Base-by-base conservation (phyloP, 2,797 vertebrate genomes). In the Buphagus erythrorhynchus region DNA sequence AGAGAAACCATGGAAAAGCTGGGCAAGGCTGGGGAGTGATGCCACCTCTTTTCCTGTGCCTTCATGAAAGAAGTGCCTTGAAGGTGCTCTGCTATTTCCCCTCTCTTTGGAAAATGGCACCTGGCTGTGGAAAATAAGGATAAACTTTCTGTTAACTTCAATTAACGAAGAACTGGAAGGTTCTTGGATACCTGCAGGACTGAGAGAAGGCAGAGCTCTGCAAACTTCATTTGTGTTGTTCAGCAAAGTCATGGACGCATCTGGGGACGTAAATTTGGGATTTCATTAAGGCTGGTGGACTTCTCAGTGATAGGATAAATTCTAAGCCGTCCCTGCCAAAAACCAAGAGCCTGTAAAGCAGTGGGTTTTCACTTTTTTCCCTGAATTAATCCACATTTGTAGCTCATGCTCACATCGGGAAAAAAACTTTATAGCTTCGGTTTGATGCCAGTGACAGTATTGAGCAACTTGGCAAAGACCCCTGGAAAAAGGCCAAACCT, bases 381-480 rank as follows among this genome's bases (percentile, higher is more conserved):
- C 31, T 58, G 28, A 78, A 93, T 48, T 22, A 28, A 86, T 13
- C 38, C 38, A 19, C 48, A 45, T 45, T 82, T 65, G 58, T 29
- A 35, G 26, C 35, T 68, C 63, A 16, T 31, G 54, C 22, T 90
- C 59, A n/a, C 59, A 36, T 29, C 0, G 1, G 36, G 58, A 66
- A 85, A 51, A 82, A 82, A 88, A 77, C 14, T 76, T 48, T 4
- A 81, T 10, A 31, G 15, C 65, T 86, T n/a, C 48, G 7, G 16
- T 73, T 22, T 12, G 67, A 79, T 89, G 90, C 92, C 92, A 92
- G 82, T 57, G 75, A 74, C 8, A 9, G 43, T 33, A 62, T 43
- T 87, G 92, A 96, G 83, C 88, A 96, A 76, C 45, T 88, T 92
- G 86, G 84, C 88, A 84, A 67, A 69, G 55, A 5, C 36, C 28